Evolutionary conservation across 2,113 vertebrate species (phyloP).

Genomic region (Centropus unirufus): DNA sequence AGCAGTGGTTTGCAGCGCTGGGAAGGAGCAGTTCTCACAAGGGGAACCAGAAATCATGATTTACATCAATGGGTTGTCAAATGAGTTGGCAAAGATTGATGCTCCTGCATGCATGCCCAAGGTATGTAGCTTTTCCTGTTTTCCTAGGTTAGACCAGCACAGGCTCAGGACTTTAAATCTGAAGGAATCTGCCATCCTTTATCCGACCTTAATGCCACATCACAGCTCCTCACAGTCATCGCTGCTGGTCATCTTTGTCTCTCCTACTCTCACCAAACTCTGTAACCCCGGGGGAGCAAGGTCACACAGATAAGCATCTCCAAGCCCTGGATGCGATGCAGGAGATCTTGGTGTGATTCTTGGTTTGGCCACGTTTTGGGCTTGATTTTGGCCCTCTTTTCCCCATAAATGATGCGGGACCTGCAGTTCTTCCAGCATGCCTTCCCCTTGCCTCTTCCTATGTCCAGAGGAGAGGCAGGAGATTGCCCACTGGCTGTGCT

Average conservation of each 20-base stretch:
- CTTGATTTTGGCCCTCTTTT: neutral
- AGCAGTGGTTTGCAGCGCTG: neutral
- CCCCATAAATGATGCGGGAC: neutral
- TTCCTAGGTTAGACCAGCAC: neutral
- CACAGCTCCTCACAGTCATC: neutral
- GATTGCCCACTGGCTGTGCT: neutral
- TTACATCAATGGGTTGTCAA: neutral
- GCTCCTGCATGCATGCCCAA: neutral
- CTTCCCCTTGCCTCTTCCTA: neutral
- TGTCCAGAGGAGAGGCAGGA: neutral
- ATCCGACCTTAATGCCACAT: neutral
- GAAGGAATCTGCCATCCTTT: neutral
- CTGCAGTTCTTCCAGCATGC: neutral
- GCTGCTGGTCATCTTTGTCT: neutral
- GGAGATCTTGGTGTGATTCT: rapidly evolving
- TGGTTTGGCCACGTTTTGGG: neutral
- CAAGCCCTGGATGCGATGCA: neutral
- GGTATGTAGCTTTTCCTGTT: constrained; percentile 36
- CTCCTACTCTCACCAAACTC: neutral
- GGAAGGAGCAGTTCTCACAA: neutral
- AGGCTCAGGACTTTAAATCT: neutral
- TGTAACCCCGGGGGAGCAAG: neutral
- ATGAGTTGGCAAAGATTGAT: neutral
- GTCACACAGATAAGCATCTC: neutral
- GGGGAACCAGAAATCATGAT: neutral